Conservation (phyloP, 1,140 invertebrate genomes). For the Solenopsis fugax region DNA sequence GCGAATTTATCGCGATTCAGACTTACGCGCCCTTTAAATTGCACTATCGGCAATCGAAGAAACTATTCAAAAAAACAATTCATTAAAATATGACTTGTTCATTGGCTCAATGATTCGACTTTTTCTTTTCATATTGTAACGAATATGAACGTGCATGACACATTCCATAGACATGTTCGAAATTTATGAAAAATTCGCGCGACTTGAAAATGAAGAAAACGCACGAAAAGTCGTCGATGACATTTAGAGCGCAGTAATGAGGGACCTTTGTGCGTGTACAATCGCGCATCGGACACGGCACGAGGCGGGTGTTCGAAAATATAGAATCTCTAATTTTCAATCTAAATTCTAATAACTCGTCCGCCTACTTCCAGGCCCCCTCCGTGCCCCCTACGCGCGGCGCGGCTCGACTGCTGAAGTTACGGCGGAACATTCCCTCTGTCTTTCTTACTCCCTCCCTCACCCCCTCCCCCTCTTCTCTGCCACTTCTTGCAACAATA, state of each 20-base stretch:
- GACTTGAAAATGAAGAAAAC: background rate
- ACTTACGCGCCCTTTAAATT: background rate
- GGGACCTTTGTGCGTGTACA: constrained; percentile 25
- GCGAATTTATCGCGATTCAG: constrained; percentile 12
- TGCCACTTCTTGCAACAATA: constrained; percentile 71
- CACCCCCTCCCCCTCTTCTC: background rate
- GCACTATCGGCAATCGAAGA: background rate
- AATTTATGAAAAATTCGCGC: background rate
- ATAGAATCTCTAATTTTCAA: constrained; percentile 75
- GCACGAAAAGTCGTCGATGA: background rate
- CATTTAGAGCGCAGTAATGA: background rate
- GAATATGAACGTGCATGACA: too few species aligned
- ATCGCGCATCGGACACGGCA: constrained; percentile 38
- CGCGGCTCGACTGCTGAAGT: constrained; percentile 66
- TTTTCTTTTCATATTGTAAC: background rate
- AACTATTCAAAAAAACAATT: background rate
- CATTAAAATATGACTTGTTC: background rate
- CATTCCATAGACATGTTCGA: background rate
- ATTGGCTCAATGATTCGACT: background rate
- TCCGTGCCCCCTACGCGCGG: constrained; percentile 34
- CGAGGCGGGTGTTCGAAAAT: constrained; percentile 50
- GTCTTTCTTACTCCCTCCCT: constrained; percentile 16
- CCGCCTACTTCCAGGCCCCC: constrained; percentile 62
- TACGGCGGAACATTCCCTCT: constrained; percentile 60
- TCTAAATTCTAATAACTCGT: constrained; percentile 76